phyloP scores from a whole-genome alignment of 2,113 vertebrate genomes.

The Octodon degus region DNA sequence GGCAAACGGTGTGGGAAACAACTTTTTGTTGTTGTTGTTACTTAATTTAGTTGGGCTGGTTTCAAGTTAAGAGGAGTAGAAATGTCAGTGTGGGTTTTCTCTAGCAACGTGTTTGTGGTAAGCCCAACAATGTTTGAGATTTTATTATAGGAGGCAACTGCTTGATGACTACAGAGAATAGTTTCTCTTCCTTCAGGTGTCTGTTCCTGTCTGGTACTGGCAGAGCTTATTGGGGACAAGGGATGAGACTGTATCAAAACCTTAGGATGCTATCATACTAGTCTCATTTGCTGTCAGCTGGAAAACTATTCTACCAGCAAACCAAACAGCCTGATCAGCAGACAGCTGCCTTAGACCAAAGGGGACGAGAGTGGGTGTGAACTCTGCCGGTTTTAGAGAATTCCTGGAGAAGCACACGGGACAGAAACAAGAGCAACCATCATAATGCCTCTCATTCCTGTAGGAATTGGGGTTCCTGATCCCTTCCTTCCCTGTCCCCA shows the following conservation, averaged over 20 bases:
- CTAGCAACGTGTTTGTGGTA: not conserved
- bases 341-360: not conserved
- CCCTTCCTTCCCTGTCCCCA: not conserved
- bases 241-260: not conserved
- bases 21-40: slow-evolving; percentile 68
- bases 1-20: slow-evolving; percentile 71
- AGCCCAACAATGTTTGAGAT: not conserved
- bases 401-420: not conserved
- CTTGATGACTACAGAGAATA: not conserved
- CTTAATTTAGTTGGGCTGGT: slow-evolving; percentile 71
- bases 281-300: not conserved
- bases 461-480: not conserved
- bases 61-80: slow-evolving; percentile 50
- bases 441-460: not conserved
- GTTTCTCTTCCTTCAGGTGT: not conserved
- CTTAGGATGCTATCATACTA: not conserved
- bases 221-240: not conserved
- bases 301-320: slow-evolving; percentile 6
- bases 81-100: slow-evolving; percentile 25
- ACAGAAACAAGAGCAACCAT: not conserved
- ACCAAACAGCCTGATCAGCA: not conserved
- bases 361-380: not conserved
- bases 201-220: not conserved
- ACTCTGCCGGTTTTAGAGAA: not conserved
- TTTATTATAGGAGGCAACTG: not conserved